These are phyloP conservation scores for Thymelicus sylvestris DNA, from an alignment of 2,888 invertebrate genomes.

Conservation along the genomic window DNA sequence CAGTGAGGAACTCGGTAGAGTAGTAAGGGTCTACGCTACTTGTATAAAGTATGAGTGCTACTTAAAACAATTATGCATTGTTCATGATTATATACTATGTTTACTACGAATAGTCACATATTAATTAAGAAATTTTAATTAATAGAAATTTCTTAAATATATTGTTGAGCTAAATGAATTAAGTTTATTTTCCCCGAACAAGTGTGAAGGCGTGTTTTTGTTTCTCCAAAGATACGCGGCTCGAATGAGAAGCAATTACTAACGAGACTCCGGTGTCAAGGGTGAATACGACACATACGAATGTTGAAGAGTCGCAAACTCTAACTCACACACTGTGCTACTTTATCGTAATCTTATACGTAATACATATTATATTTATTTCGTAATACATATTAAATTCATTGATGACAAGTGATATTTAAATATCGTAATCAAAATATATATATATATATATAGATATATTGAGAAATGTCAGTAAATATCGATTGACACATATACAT, in stretches of 20 bases:
- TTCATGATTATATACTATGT: too few species aligned
- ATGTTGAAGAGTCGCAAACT: constrained; percentile 43
- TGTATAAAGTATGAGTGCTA: too few species aligned
- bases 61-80: too few species aligned
- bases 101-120: too few species aligned
- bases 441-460: too few species aligned
- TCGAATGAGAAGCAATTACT: constrained; percentile 67
- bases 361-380: constrained; percentile 1
- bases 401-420: too few species aligned
- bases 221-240: constrained; percentile 63
- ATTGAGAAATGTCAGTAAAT: too few species aligned
- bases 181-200: constrained; percentile 33
- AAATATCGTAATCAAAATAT: too few species aligned
- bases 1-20: too few species aligned
- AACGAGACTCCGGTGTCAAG: constrained; percentile 60
- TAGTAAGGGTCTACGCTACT: too few species aligned
- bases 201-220: constrained; percentile 56
- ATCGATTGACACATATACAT: too few species aligned
- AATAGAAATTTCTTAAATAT: neutral
- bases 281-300: constrained; percentile 62
- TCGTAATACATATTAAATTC: neutral
- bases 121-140: too few species aligned
- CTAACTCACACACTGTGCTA: constrained; percentile 43
- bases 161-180: constrained; percentile 40
- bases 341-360: constrained; percentile 1